Evolutionary conservation across 1,140 invertebrate species (phyloP), one percentile per base, ranked within the genome.

Genomic region (Scaptomyza hsui): DNA sequence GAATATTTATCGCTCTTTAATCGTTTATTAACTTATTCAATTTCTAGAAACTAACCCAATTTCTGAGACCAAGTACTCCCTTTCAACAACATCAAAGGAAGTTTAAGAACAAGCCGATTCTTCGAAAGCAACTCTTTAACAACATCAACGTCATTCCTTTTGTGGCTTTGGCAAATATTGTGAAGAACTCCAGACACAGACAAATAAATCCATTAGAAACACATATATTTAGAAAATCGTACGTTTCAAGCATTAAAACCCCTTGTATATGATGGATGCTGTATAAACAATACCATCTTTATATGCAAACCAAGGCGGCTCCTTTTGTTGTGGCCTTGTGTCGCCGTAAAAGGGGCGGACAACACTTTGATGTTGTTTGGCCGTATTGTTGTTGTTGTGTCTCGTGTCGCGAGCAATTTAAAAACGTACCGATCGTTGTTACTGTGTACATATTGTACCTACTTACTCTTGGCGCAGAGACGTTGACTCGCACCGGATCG

Each of bases 261-360:
- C 80, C 75, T 86, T 45, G 13, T 77, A 39, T 55, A 45, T 64
- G 80, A 77, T 88, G 81, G 82, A 86, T 88, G 82, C 78, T 88
- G 81, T 78, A 64, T 88, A 86, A 86, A 86, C 82, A 88, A 71
- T 61, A 70, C 55, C 51, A 41, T 77, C 71, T 79, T 78, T 72
- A 63, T 76, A 83, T 78, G 70, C 78, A 81, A 82, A 81, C 75
- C 41, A 37, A 18, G 74, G 75, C 81, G 82, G 82, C 60, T 52
- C 70, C 71, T 77, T 88, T 86, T 88, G 78, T 86, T 86, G 81
- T 86, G 82, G 81, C 62, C 60, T 47, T 77, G 75, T 77, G 75
- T 77, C 63, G 52, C 49, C 35, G 35, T 42, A 29, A 29, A 9
- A 29, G 56, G 53, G 53, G 72, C 73, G 82, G 70, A 73, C 24